Conservation (phyloP, 2,888 invertebrate species). For the Apotomis capreana region DNA sequence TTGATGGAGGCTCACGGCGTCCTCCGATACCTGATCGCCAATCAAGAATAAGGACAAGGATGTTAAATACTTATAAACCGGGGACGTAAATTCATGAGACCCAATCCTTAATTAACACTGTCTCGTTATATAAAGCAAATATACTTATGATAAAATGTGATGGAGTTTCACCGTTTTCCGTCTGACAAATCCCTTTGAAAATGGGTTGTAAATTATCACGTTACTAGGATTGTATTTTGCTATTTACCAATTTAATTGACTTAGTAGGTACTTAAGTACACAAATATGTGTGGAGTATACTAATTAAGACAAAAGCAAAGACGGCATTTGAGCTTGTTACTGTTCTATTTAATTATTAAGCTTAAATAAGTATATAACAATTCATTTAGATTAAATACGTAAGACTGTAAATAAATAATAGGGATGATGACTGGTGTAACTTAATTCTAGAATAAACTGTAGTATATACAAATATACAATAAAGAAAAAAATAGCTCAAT, state of each 20-base stretch:
- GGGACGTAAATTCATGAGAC: not conserved
- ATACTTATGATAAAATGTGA: slow-evolving; percentile 15
- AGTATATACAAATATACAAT: too few species aligned
- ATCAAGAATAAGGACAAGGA: too few species aligned
- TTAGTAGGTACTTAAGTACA: not conserved
- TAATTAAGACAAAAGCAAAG: slow-evolving; percentile 13
- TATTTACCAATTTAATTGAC: not conserved
- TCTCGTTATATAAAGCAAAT: slow-evolving; percentile 11
- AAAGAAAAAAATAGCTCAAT: too few species aligned
- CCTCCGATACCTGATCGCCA: too few species aligned
- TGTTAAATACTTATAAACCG: too few species aligned
- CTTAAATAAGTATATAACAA: not conserved
- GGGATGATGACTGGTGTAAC: too few species aligned
- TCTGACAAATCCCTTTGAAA: slow-evolving; percentile 3
- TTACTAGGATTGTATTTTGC: not conserved
- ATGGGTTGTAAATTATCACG: slow-evolving; percentile 1
- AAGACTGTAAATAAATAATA: too few species aligned
- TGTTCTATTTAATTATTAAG: not conserved
- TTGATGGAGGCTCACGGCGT: too few species aligned
- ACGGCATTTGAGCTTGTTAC: not conserved
- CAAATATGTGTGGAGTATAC: slow-evolving; percentile 1
- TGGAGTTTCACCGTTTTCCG: not conserved
- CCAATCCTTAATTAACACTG: slow-evolving; percentile 10
- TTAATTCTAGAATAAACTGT: too few species aligned
- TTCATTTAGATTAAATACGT: not conserved